Percentiles rank a stretch among this genome's conserved stretches.
Conservation (phyloP, 2,113 vertebrate species). For the Cacatua alba region DNA sequence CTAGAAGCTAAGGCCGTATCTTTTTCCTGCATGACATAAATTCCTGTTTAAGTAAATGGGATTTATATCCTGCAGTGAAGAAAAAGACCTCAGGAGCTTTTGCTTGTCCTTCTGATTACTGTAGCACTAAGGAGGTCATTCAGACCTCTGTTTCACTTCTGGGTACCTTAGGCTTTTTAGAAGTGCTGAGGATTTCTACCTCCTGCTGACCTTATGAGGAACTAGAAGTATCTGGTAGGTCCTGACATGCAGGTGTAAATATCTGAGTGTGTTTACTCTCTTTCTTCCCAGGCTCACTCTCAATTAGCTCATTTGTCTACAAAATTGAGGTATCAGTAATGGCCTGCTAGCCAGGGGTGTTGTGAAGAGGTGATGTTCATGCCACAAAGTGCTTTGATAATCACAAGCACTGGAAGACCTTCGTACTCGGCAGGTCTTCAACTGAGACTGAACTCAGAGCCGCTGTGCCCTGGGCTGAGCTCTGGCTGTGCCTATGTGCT, state of each 20-base stretch:
- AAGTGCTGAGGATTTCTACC: background rate
- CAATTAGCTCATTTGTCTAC: background rate
- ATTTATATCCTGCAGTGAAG: background rate
- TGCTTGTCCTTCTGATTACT: background rate
- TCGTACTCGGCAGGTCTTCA: background rate
- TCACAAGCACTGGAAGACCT: background rate
- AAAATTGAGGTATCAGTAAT: background rate
- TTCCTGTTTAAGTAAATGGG: background rate
- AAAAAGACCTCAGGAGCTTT: background rate
- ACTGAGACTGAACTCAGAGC: background rate
- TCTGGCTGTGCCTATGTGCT: background rate
- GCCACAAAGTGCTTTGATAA: background rate
- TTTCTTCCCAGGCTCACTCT: background rate
- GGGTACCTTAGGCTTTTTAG: background rate
- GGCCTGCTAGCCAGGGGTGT: background rate
- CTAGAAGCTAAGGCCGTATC: background rate
- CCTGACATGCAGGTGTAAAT: background rate
- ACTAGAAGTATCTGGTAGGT: background rate
- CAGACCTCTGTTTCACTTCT: background rate
- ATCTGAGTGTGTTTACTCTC: background rate
- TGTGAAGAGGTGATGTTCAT: background rate
- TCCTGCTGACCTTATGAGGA: background rate
- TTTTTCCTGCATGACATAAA: background rate
- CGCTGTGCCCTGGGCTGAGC: background rate
- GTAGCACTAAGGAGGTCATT: background rate